phyloP scores from a whole-genome alignment of 2,888 invertebrate species.

The Melieria picta region DNA sequence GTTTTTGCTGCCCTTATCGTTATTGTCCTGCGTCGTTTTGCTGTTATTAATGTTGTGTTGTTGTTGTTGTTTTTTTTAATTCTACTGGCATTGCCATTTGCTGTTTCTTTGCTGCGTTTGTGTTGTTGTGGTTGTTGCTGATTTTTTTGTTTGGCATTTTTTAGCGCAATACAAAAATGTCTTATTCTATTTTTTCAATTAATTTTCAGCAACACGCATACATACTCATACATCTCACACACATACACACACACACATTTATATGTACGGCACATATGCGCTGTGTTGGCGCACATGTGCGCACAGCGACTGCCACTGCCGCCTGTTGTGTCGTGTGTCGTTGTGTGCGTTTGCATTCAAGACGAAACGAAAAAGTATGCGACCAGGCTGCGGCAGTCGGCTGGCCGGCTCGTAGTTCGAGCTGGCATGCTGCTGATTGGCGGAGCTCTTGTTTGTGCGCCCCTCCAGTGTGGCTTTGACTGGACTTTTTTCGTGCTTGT shows the following conservation, averaged over 20 bases:
- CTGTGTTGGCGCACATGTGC: not conserved
- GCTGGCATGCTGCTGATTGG: not conserved
- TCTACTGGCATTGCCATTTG: no score
- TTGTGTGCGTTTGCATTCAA: not conserved
- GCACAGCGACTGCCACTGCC: constrained; percentile 2
- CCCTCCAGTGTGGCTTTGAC: no score
- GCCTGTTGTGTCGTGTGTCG: not conserved
- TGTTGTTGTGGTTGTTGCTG: no score
- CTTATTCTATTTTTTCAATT: constrained; percentile 43
- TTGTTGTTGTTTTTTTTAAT: no score
- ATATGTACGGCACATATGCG: constrained; percentile 16
- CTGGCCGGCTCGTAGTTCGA: not conserved
- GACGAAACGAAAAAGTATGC: constrained; percentile 9
- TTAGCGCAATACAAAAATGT: constrained; percentile 30
- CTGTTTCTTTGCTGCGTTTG: no score
- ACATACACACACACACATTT: not conserved
- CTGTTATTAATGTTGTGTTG: no score
- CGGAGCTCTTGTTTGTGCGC: no score
- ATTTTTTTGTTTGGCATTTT: not conserved
- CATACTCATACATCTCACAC: not conserved
- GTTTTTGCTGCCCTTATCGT: no score
- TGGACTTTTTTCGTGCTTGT: not conserved
- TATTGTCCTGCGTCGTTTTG: no score
- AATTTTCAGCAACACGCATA: constrained; percentile 16
- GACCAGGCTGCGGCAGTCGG: not conserved